These are phyloP conservation scores for Sialis fuliginosa DNA, from an alignment of 2,888 invertebrate genomes.

Conservation along the genomic window DNA sequence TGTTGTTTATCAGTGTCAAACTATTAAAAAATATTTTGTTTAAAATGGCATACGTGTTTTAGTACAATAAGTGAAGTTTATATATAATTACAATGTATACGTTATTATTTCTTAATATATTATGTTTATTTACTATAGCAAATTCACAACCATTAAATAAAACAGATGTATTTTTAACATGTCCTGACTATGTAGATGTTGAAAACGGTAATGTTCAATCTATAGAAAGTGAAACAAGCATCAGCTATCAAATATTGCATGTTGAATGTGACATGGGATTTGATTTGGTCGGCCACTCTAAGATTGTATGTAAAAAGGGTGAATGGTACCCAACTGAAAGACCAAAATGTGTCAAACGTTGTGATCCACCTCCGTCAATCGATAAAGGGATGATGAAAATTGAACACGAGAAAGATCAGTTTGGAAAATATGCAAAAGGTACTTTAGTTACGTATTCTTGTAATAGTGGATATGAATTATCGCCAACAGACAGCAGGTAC, in stretches of 20 bases:
- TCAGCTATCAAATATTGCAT: constrained; percentile 7
- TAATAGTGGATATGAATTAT: constrained; percentile 17
- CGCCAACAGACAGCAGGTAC: constrained; percentile 19
- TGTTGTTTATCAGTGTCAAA: no score
- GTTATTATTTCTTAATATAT: not conserved
- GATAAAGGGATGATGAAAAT: constrained; percentile 18
- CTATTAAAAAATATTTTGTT: no score
- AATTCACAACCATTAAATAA: constrained; percentile 6
- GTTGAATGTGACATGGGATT: constrained; percentile 20
- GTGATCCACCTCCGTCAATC: constrained; percentile 19
- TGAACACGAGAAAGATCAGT: constrained; percentile 14
- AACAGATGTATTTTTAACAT: constrained; percentile 10
- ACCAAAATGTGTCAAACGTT: constrained; percentile 18
- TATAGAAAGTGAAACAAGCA: not conserved
- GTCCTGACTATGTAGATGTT: constrained; percentile 15
- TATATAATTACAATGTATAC: no score
- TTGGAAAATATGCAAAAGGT: constrained; percentile 18
- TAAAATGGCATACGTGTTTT: no score
- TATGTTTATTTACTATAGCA: not conserved
- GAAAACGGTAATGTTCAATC: constrained; percentile 13
- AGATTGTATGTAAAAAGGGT: constrained; percentile 20
- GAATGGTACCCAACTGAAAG: constrained; percentile 17
- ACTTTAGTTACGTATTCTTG: constrained; percentile 21
- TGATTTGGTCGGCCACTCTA: constrained; percentile 20
- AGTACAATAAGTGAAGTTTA: no score